These are phyloP conservation scores for Eupithecia dodoneata DNA, from an alignment of 2,888 invertebrate genomes.

Conservation along the genomic window DNA sequence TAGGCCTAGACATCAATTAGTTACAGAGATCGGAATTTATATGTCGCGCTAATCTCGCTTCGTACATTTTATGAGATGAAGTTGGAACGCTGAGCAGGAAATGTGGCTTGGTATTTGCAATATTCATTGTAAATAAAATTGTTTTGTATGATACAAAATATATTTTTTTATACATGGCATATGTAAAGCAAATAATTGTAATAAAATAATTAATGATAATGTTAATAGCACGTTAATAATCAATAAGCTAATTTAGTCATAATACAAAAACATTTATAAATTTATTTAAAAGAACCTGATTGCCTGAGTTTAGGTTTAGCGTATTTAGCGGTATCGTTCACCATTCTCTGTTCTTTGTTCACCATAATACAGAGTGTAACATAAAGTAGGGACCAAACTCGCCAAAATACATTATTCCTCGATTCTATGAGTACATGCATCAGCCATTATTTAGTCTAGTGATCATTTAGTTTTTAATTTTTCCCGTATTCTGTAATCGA, in stretches of 20 bases:
- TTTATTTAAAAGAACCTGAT: not conserved
- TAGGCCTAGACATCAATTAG: slow-evolving; percentile 58
- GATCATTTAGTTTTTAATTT: no score
- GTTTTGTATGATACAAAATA: not conserved
- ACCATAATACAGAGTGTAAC: no score
- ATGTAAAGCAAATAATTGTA: not conserved
- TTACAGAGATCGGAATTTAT: slow-evolving; percentile 36
- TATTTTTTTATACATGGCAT: not conserved
- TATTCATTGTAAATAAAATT: slow-evolving; percentile 5
- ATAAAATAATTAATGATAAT: not conserved
- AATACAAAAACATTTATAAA: not conserved
- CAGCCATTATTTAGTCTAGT: no score
- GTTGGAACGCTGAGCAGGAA: slow-evolving; percentile 22
- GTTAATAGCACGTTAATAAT: not conserved
- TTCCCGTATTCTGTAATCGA: no score
- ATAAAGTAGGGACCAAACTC: no score
- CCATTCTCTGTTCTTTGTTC: no score
- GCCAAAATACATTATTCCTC: no score
- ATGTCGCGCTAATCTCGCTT: slow-evolving; percentile 29
- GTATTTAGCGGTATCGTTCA: not conserved
- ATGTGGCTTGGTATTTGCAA: slow-evolving; percentile 21
- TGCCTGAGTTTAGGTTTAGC: not conserved
- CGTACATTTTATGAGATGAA: slow-evolving; percentile 19
- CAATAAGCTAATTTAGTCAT: not conserved
- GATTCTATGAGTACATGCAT: no score